phyloP scores from a whole-genome alignment of 2,113 vertebrate species.

The Dasyornis broadbenti region DNA sequence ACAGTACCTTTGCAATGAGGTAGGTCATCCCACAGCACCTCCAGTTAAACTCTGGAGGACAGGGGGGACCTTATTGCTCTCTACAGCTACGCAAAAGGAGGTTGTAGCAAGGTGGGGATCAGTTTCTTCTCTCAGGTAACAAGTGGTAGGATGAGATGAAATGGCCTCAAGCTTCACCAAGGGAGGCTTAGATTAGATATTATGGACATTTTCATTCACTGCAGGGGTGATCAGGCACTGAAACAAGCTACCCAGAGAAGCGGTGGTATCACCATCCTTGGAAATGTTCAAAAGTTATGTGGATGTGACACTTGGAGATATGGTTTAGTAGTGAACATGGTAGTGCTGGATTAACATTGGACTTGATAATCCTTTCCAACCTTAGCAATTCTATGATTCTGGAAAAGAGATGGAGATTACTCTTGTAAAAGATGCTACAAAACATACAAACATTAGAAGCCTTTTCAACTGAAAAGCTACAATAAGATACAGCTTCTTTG shows the following conservation, averaged over 20 bases:
- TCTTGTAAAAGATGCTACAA: not conserved
- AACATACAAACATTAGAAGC: not conserved
- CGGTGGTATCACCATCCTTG: not conserved
- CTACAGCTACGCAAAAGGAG: not conserved
- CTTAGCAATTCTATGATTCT: not conserved
- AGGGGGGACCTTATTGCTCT: not conserved
- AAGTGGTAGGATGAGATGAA: not conserved
- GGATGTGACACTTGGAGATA: no score
- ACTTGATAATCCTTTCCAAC: not conserved
- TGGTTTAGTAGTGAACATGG: fast-evolving
- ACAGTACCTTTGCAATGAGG: not conserved
- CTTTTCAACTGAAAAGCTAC: not conserved
- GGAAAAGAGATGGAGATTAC: fast-evolving
- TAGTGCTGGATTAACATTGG: not conserved
- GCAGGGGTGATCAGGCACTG: not conserved
- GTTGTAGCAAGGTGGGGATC: not conserved
- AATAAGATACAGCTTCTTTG: not conserved
- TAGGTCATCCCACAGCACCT: not conserved
- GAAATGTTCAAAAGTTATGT: not conserved
- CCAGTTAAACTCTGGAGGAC: not conserved
- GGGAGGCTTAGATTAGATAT: not conserved
- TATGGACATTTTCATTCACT: not conserved
- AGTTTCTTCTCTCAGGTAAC: not conserved
- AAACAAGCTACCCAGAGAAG: not conserved
- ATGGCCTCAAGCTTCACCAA: not conserved